phyloP scores from a whole-genome alignment of 2,888 invertebrate species.

The Scaptomyza polygonia region DNA sequence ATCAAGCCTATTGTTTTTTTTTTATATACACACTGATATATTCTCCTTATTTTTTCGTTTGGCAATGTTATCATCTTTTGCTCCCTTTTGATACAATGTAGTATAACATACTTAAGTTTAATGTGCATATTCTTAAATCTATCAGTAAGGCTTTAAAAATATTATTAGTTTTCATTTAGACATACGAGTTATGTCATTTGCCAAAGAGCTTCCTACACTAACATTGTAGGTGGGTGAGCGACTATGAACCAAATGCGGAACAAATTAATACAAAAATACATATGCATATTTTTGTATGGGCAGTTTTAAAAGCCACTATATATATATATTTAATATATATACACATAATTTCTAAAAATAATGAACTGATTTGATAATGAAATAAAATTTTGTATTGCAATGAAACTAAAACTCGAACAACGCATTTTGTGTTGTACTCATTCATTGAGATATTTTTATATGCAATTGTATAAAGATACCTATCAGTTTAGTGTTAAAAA shows the following conservation, averaged over 20 bases:
- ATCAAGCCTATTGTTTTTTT: constrained; percentile 17
- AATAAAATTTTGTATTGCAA: constrained; percentile 47
- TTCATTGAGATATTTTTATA: neutral
- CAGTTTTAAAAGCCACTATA: constrained; percentile 32
- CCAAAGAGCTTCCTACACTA: constrained; percentile 63
- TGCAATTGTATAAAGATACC: constrained; percentile 1
- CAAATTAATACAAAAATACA: constrained; percentile 45
- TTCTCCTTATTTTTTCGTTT: constrained; percentile 21
- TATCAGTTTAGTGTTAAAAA: constrained; percentile 8
- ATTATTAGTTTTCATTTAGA: constrained; percentile 59
- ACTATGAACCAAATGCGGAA: constrained; percentile 51
- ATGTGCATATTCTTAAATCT: constrained; percentile 61
- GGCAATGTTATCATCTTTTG: constrained; percentile 28
- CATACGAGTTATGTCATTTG: constrained; percentile 49
- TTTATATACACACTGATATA: constrained; percentile 2
- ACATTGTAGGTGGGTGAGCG: constrained; percentile 41
- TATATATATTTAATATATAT: constrained; percentile 15
- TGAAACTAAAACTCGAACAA: constrained; percentile 10
- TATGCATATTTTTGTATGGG: constrained; percentile 46
- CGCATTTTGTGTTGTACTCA: constrained; percentile 12
- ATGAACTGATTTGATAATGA: constrained; percentile 57
- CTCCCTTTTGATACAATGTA: constrained; percentile 30
- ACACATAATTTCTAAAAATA: constrained; percentile 36
- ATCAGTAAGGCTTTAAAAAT: constrained; percentile 38
- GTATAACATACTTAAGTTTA: constrained; percentile 49